A percentile compares a stretch with the other conserved stretches of the same genome.
These are phyloP conservation scores for Talpa occidentalis DNA, from an alignment of 2,113 vertebrate species.

Conservation along the genomic window DNA sequence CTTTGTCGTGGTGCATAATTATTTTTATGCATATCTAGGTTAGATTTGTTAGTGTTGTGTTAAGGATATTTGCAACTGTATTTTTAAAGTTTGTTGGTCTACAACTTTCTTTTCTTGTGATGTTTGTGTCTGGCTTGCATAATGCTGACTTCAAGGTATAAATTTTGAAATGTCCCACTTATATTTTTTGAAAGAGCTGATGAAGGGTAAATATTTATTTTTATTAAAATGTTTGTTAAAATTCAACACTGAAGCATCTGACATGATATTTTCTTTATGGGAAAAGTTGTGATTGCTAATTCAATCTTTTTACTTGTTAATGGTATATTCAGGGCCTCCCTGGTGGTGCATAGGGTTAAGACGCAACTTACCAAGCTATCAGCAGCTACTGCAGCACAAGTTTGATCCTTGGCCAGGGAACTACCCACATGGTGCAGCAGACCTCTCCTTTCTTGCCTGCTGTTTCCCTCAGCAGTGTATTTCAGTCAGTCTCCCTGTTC, in stretches of 20 bases:
- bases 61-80: not conserved
- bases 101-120: not conserved
- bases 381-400: too few relatives aligned
- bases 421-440: too few relatives aligned
- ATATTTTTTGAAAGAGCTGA: not conserved
- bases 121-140: not conserved
- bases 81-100: not conserved
- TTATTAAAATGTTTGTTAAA: not conserved
- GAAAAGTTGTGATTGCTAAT: not conserved
- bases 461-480: too few relatives aligned
- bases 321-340: not conserved
- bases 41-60: not conserved
- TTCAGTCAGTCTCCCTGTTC: too few relatives aligned
- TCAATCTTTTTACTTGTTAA: not conserved
- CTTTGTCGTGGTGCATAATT: not conserved
- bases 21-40: not conserved
- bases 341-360: too few relatives aligned
- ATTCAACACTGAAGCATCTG: not conserved
- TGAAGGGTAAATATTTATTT: not conserved
- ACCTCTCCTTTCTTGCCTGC: too few relatives aligned
- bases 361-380: too few relatives aligned
- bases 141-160: not conserved
- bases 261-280: not conserved
- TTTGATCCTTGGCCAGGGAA: too few relatives aligned
- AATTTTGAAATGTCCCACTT: not conserved